Percentiles rank a stretch among this genome's conserved stretches.
Evolutionary conservation across 2,888 invertebrate genomes (phyloP).

Genomic region (Blastobasis lacticolella): DNA sequence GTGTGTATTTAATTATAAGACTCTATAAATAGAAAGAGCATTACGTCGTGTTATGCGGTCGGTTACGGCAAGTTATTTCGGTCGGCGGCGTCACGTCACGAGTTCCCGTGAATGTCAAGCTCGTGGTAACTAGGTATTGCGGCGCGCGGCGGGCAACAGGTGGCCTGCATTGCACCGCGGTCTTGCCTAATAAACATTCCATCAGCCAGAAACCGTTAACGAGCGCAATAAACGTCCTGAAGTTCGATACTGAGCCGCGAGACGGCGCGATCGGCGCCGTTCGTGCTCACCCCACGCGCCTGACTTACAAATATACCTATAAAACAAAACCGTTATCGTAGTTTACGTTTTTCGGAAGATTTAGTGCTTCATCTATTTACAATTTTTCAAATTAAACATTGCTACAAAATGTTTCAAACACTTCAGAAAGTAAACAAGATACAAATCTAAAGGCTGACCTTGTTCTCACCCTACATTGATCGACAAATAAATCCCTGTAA

Average conservation of each 20-base stretch:
- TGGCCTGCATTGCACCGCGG: constrained; percentile 44
- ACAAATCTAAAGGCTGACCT: constrained; percentile 61
- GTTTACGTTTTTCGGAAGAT: too few species aligned
- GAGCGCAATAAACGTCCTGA: too few species aligned
- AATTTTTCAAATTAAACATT: too few species aligned
- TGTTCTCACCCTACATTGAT: constrained; percentile 63
- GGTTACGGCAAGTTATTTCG: constrained; percentile 67
- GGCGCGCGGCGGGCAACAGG: constrained; percentile 54
- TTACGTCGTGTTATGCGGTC: constrained; percentile 66
- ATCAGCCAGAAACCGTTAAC: constrained; percentile 9
- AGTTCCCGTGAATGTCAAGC: constrained; percentile 68
- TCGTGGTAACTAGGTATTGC: constrained; percentile 54
- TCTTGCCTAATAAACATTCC: constrained; percentile 31
- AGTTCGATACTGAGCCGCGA: too few species aligned
- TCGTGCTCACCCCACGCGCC: too few species aligned
- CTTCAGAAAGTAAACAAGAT: constrained; percentile 47
- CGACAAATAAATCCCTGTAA: constrained; percentile 70
- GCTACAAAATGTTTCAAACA: too few species aligned
- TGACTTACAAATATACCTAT: too few species aligned
- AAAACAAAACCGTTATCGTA: too few species aligned
- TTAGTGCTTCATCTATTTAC: too few species aligned
- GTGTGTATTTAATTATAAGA: constrained; percentile 63
- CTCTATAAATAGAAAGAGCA: constrained; percentile 64
- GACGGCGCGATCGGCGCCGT: too few species aligned
- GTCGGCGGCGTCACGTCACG: constrained; percentile 53